phyloP scores from a whole-genome alignment of 2,797 vertebrate species.

The Xenopus petersii region DNA sequence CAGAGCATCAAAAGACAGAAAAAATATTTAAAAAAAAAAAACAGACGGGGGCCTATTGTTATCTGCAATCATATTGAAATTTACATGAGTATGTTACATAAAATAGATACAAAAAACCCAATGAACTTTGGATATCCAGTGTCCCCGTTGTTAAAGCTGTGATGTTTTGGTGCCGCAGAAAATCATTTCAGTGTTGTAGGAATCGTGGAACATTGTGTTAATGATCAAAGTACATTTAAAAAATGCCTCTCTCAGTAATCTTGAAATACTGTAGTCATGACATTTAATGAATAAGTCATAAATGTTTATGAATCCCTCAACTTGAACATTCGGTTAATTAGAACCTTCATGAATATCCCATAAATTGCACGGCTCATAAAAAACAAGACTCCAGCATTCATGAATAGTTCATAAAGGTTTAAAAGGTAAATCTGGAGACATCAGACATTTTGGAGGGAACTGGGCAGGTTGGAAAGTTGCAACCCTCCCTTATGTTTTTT shows the following conservation, averaged over 20 bases:
- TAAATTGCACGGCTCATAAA: conserved; percentile 44
- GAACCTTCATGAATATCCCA: conserved; percentile 48
- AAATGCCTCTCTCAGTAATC: conserved; percentile 33
- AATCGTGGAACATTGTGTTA: conserved; percentile 34
- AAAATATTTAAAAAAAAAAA: no score
- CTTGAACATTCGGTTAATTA: conserved; percentile 48
- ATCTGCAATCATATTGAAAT: no score
- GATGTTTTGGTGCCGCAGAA: no score
- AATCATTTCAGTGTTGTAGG: neutral
- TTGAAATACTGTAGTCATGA: conserved; percentile 48
- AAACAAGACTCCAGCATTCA: conserved; percentile 25
- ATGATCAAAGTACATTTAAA: conserved; percentile 45
- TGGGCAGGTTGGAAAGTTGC: neutral
- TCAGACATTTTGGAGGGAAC: conserved; percentile 22
- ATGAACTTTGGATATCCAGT: no score
- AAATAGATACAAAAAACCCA: no score
- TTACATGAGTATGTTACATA: no score
- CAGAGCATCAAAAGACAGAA: no score
- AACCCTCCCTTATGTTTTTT: no score
- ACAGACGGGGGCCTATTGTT: no score
- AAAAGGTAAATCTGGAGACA: conserved; percentile 35
- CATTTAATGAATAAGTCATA: conserved; percentile 51
- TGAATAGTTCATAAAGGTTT: conserved; percentile 45
- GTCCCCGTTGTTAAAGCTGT: no score
- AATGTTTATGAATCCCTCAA: conserved; percentile 49